Evolutionary conservation across 2,888 invertebrate species (phyloP), one percentile per base, ranked within the genome.

Genomic region (Melanostoma scalare): DNA sequence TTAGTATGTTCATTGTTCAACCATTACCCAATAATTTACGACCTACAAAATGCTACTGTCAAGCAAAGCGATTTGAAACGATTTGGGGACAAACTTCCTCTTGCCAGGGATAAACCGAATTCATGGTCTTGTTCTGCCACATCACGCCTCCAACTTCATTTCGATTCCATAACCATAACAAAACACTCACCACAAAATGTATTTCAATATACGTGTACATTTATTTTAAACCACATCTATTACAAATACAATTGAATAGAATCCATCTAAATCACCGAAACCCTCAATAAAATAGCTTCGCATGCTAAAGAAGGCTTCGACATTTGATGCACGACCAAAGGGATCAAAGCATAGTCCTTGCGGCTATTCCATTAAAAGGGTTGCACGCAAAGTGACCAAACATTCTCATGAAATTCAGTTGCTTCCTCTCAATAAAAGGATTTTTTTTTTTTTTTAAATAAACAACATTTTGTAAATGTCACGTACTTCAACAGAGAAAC

Each of bases 221-320:
- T 77, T 63, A 55, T 77, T 72, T 58, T 44, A 36, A 33, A 65
- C 36, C 65, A 33, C 56, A 55, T 31, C 52, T 71, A 75, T 80
- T 61, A 50, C 36, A 20, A 20, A 20, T 20, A 72, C 31, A 65
- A 53, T 65, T 33, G 61, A 55, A 38, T 31, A 52, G 58, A 73
- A 63, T 73, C 55, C 65, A 48, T 38, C n/a, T 52, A 76, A 65
- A 71, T 80, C 65, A 44, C 58, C n/a, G 10, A 46, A 58, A 71
- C 65, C 71, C 56, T 30, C 42, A 72, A 81, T 71, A 81, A 81
- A 76, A 76, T 67, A 60, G 63, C 53, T 72, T 38, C 63, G 69
- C 42, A 56, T 63, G 40, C 61, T 35, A 20, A 46, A 69, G 63
- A 60, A 48, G 71, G 67, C 44, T 80, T 44, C 50, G 48, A 20